Evolutionary conservation across 35 echinoderm and acorn worm species (phyloP).

Genomic region (Holothuria glaberrima): DNA sequence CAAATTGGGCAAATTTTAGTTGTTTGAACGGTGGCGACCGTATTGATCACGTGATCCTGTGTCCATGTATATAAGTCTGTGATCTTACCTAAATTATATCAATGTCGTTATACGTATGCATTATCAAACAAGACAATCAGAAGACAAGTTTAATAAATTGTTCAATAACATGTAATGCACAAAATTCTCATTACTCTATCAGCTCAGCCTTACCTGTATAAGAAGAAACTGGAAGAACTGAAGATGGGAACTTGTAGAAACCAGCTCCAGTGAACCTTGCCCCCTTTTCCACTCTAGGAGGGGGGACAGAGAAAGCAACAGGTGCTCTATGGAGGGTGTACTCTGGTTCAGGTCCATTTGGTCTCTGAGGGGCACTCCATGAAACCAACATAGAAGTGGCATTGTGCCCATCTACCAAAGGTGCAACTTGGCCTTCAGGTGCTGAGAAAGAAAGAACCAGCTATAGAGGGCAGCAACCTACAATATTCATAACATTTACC

Average conservation of each 20-base stretch:
- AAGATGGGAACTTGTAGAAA: conserved; percentile 78
- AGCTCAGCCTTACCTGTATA: conserved; percentile 74
- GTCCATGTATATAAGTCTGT: no score
- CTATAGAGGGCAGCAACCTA: no score
- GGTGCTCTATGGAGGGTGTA: conserved; percentile 74
- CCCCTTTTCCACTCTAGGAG: conserved; percentile 85
- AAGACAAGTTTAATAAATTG: no score
- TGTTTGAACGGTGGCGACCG: no score
- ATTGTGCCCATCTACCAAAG: conserved; percentile 86
- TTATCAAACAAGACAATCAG: no score
- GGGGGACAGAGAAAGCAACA: conserved; percentile 68
- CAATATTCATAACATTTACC: no score
- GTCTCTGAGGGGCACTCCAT: conserved; percentile 76
- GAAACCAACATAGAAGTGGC: conserved; percentile 72
- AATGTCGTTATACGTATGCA: no score
- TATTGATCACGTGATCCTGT: no score
- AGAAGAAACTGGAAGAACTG: conserved; percentile 75
- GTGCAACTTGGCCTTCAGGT: conserved; percentile 70
- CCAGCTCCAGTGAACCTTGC: conserved; percentile 92
- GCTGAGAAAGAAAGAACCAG: no score
- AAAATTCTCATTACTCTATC: not conserved
- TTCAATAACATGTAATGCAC: not conserved
- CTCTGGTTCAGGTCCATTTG: conserved; percentile 90
- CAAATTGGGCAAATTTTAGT: no score
- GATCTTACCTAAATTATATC: no score